Conservation (phyloP, 2,888 invertebrate species). For the Sphecodes monilicornis region DNA sequence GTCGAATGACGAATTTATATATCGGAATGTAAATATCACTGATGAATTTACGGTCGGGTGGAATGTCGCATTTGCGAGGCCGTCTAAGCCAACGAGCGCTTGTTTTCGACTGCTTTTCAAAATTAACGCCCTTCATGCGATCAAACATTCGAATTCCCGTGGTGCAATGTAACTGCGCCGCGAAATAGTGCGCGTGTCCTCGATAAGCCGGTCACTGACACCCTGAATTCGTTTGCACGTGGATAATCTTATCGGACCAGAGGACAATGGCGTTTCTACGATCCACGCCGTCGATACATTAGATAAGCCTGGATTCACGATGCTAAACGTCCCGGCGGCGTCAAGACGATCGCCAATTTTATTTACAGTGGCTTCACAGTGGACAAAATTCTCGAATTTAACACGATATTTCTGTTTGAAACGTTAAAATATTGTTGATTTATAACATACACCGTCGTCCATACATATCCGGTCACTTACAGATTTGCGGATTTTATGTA, state of each 20-base stretch:
- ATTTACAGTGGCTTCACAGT: neutral
- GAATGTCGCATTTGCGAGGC: slow-evolving; percentile 24
- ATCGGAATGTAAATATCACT: slow-evolving; percentile 48
- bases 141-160: slow-evolving; percentile 34
- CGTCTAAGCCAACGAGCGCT: slow-evolving; percentile 47
- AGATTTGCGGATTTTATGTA: neutral
- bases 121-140: slow-evolving; percentile 48
- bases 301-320: slow-evolving; percentile 22
- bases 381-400: neutral
- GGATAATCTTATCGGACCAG: slow-evolving; percentile 45
- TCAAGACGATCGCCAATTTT: slow-evolving; percentile 1
- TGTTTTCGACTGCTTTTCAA: slow-evolving; percentile 50
- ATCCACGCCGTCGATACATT: slow-evolving; percentile 12
- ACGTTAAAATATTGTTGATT: neutral
- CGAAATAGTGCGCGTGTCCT: slow-evolving; percentile 31
- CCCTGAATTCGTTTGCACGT: slow-evolving; percentile 25
- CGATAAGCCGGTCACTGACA: slow-evolving; percentile 53
- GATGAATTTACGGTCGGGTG: slow-evolving; percentile 44
- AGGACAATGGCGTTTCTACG: slow-evolving; percentile 29
- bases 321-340: neutral
- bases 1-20: slow-evolving; percentile 42
- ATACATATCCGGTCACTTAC: neutral
- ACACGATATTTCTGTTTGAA: neutral
- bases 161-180: neutral
- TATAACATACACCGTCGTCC: neutral